Evolutionary conservation across 1,140 invertebrate species (phyloP).

Genomic region (Samia ricini): DNA sequence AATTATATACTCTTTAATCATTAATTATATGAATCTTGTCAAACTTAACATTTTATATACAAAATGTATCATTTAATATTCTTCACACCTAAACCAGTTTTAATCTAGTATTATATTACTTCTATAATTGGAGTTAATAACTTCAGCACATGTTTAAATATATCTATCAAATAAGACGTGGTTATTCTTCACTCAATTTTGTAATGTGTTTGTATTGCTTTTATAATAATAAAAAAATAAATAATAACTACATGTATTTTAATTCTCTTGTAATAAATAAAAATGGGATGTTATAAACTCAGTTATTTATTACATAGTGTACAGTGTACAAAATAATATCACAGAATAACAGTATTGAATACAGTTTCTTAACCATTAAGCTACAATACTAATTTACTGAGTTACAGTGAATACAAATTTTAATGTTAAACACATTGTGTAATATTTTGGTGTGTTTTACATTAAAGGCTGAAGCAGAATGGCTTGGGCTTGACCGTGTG

Average conservation of each 20-base stretch:
- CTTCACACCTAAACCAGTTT: too few species aligned
- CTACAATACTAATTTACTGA: conserved; percentile 14
- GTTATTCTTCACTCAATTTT: conserved; percentile 11
- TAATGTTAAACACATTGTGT: conserved; percentile 40
- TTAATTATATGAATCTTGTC: background rate
- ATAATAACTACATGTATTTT: conserved; percentile 12
- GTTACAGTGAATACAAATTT: conserved; percentile 32
- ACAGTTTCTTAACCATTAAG: conserved; percentile 3
- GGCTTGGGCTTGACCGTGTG: conserved; percentile 76
- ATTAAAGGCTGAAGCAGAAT: conserved; percentile 78
- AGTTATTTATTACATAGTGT: conserved; percentile 24
- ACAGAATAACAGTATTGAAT: conserved; percentile 30
- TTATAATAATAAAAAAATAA: conserved; percentile 8
- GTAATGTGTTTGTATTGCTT: background rate
- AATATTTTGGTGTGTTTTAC: conserved; percentile 61
- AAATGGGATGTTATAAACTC: conserved; percentile 10
- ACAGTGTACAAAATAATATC: conserved; percentile 53
- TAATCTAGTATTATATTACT: too few species aligned
- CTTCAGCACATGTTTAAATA: too few species aligned
- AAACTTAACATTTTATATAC: too few species aligned
- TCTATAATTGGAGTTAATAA: too few species aligned
- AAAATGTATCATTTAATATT: too few species aligned
- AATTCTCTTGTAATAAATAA: conserved; percentile 6
- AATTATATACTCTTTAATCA: background rate
- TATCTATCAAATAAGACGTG: too few species aligned